Conservation (phyloP, 2,113 vertebrate genomes). For the Okapia johnstoni region DNA sequence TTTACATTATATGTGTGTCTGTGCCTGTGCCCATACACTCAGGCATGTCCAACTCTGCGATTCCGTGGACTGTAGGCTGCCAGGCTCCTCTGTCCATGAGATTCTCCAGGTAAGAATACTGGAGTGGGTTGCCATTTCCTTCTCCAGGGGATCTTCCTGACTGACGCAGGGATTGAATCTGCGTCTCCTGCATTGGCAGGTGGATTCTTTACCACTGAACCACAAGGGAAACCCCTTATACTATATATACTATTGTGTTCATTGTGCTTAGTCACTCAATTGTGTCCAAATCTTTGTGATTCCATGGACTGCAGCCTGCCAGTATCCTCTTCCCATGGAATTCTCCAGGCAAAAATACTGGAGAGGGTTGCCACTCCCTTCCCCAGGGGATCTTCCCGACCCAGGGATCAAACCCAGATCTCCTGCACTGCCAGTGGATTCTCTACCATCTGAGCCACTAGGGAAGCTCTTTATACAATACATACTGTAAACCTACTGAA, state of each 20-base stretch:
- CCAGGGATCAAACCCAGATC: neutral
- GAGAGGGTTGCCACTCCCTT: neutral
- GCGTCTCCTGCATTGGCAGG: neutral
- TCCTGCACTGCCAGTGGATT: neutral
- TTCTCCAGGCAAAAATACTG: neutral
- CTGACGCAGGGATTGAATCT: neutral
- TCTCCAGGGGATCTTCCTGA: neutral
- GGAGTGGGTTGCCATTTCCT: neutral
- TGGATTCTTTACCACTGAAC: neutral
- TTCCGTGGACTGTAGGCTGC: neutral
- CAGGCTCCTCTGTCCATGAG: neutral
- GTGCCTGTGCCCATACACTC: neutral
- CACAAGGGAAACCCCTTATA: neutral
- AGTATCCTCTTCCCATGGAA: neutral
- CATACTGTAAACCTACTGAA: neutral
- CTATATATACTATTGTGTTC: neutral
- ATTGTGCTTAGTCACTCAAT: neutral
- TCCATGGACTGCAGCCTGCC: neutral
- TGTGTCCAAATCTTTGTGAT: neutral
- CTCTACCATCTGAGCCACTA: neutral
- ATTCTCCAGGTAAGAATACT: neutral
- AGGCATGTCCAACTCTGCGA: neutral
- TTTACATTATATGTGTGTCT: neutral
- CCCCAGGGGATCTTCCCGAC: neutral
- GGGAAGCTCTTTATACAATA: neutral